These are phyloP conservation scores for Loriculus beryllinus DNA, from an alignment of 2,797 vertebrate genomes.

Conservation along the genomic window DNA sequence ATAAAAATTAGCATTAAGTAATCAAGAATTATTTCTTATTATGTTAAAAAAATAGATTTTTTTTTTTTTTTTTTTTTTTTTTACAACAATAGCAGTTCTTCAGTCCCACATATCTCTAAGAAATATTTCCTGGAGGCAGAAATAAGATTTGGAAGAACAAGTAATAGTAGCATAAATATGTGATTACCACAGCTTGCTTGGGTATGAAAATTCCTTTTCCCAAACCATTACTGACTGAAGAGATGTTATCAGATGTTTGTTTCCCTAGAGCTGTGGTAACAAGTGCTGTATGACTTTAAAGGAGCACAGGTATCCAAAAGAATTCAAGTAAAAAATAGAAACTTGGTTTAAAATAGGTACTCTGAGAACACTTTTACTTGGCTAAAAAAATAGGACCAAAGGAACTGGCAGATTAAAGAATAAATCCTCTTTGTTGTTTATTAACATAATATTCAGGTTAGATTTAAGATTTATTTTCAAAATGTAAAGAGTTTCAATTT, in stretches of 20 bases:
- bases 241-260: not conserved
- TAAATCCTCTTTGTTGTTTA: not conserved
- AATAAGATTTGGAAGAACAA: not conserved
- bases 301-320: not conserved
- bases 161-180: not conserved
- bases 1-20: not conserved
- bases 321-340: not conserved
- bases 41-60: not conserved
- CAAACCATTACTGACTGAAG: not conserved
- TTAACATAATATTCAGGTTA: not conserved
- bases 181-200: not conserved
- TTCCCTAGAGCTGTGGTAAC: not conserved
- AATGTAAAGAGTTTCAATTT: not conserved
- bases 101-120: not conserved
- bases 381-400: not conserved
- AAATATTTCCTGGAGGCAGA: not conserved
- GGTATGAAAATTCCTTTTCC: not conserved
- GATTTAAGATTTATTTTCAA: conserved; percentile 11
- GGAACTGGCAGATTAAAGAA: not conserved
- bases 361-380: not conserved
- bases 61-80: not conserved
- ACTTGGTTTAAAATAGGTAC: not conserved
- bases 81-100: not conserved
- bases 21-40: not conserved
- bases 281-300: not conserved